Conservation (phyloP, 2,888 invertebrate genomes). For the Mimas tiliae region DNA sequence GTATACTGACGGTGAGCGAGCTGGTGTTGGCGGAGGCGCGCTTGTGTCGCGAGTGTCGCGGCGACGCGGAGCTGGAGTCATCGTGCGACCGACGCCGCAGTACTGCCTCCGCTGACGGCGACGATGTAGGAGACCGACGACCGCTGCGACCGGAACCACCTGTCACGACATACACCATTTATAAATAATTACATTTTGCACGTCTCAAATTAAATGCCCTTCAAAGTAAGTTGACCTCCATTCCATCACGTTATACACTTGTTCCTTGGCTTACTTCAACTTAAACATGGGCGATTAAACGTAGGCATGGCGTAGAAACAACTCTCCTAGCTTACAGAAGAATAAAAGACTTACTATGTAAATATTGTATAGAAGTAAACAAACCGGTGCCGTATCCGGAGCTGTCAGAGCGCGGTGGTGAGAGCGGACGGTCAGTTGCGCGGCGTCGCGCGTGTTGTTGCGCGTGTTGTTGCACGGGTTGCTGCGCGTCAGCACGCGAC, state of each 20-base stretch:
- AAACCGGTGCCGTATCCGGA: conserved; percentile 93
- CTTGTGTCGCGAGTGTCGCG: conserved; percentile 61
- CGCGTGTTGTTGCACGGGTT: conserved; percentile 57
- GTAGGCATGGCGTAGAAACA: too few relatives aligned
- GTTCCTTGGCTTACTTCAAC: too few relatives aligned
- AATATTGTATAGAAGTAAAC: too few relatives aligned
- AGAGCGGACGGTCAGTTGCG: conserved; percentile 89
- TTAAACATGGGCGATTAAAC: too few relatives aligned
- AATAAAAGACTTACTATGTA: too few relatives aligned
- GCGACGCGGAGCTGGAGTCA: conserved; percentile 56
- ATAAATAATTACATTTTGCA: too few relatives aligned
- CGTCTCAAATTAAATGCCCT: neutral
- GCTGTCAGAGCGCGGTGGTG: conserved; percentile 92
- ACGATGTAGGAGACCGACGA: conserved; percentile 62
- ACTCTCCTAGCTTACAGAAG: too few relatives aligned
- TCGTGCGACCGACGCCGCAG: conserved; percentile 70
- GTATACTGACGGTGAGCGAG: conserved; percentile 65
- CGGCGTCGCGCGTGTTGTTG: conserved; percentile 79
- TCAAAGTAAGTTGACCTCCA: too few relatives aligned
- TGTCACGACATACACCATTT: conserved; percentile 30
- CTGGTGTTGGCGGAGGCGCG: conserved; percentile 67
- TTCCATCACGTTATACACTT: too few relatives aligned
- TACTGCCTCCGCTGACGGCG: conserved; percentile 50
- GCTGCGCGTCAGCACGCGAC: conserved; percentile 76
- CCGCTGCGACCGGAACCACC: conserved; percentile 81